Evolutionary conservation across 2,113 vertebrate species (phyloP).

Genomic region (Silurus glanis): DNA sequence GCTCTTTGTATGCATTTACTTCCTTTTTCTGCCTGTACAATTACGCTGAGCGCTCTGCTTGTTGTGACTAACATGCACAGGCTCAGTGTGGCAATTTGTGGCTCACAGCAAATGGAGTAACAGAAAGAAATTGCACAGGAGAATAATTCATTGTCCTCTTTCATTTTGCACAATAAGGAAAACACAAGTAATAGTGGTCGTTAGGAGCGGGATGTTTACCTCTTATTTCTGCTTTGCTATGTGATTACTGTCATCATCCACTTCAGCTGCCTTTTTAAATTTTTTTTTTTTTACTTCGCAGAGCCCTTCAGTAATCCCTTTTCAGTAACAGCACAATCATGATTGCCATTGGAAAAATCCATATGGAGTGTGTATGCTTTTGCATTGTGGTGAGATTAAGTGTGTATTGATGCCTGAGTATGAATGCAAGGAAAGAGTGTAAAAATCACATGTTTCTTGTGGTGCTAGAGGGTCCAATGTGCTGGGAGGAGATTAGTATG

Average conservation of each 20-base stretch:
- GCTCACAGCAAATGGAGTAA: background rate
- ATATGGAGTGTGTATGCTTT: background rate
- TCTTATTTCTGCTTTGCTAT: slow-evolving; percentile 17
- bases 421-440: slow-evolving; percentile 18
- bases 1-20: slow-evolving; percentile 12
- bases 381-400: background rate
- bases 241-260: slow-evolving; percentile 34
- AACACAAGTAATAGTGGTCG: background rate
- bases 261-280: slow-evolving; percentile 1
- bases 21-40: slow-evolving; percentile 12
- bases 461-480: slow-evolving; percentile 29
- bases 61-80: slow-evolving; percentile 11
- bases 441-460: background rate
- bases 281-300: background rate
- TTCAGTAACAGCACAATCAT: background rate
- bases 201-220: slow-evolving; percentile 12
- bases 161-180: slow-evolving; percentile 31
- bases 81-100: background rate
- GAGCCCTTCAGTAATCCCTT: background rate
- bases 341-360: background rate
- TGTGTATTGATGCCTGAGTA: background rate
- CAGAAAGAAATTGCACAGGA: slow-evolving; percentile 25
- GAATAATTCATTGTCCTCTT: slow-evolving; percentile 23
- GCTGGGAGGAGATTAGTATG: slow-evolving; percentile 47
- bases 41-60: background rate